These are phyloP conservation scores for Neopipo cinnamomea DNA, from an alignment of 2,113 vertebrate species.

Conservation along the genomic window DNA sequence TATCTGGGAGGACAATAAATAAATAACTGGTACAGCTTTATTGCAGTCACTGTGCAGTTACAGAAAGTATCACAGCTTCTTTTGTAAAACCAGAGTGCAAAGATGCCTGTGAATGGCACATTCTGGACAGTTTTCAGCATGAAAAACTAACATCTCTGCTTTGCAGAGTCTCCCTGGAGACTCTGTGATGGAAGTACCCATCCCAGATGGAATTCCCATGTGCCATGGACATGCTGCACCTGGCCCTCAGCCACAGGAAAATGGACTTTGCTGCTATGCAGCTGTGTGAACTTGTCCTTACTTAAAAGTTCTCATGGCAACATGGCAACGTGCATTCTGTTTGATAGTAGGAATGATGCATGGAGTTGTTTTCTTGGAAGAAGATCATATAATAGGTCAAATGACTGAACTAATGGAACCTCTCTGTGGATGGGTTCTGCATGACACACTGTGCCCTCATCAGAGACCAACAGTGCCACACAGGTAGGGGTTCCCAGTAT, in stretches of 20 bases:
- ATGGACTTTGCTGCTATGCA: background rate
- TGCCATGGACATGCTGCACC: background rate
- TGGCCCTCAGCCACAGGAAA: background rate
- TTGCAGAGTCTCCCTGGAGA: background rate
- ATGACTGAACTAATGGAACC: background rate
- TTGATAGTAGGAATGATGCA: background rate
- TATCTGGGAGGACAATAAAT: background rate
- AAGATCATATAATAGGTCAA: background rate
- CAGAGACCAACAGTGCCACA: background rate
- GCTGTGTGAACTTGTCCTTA: background rate
- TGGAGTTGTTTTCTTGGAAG: background rate
- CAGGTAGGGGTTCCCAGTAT: background rate
- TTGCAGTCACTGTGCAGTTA: background rate
- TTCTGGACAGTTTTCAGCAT: background rate
- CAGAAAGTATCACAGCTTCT: background rate
- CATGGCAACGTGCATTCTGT: background rate
- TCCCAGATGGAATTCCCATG: background rate
- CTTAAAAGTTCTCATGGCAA: background rate
- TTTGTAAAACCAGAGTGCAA: background rate
- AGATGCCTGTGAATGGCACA: background rate
- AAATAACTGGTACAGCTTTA: background rate
- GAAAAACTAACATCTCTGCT: background rate
- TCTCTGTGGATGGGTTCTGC: background rate
- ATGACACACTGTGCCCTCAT: rapidly evolving
- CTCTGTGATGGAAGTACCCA: background rate